Conservation (phyloP, 2,113 vertebrate species). For the Nothocercus nigrocapillus region DNA sequence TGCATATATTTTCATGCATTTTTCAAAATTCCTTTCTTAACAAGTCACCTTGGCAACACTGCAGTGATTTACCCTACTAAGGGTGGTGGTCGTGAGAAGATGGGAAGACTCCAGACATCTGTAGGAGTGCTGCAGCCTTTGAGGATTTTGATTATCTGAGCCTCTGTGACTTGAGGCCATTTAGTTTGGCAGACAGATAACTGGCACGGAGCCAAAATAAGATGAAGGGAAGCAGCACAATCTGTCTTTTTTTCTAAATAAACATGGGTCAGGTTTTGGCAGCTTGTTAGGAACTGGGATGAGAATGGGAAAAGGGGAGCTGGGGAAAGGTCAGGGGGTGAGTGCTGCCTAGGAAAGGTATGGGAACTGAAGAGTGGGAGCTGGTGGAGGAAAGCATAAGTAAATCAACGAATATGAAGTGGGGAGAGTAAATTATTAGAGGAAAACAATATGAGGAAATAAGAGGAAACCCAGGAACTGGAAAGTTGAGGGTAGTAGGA, state of each 20-base stretch:
- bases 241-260: conserved; percentile 16
- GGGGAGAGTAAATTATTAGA: background rate
- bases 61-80: background rate
- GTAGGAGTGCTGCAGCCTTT: background rate
- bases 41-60: background rate
- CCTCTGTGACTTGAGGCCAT: background rate
- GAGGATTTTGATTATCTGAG: background rate
- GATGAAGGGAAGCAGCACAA: conserved; percentile 4
- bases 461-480: background rate
- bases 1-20: background rate
- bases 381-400: background rate
- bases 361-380: background rate
- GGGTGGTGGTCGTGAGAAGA: background rate
- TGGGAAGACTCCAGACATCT: background rate
- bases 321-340: background rate
- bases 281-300: conserved; percentile 10
- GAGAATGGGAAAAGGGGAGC: background rate
- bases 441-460: conserved; percentile 23
- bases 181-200: background rate
- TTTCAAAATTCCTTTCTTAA: background rate
- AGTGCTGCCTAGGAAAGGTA: background rate
- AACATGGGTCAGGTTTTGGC: background rate
- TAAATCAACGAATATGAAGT: background rate
- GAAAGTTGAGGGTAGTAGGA: background rate
- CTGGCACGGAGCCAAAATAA: conserved; percentile 1